Base-by-base conservation (phyloP, 2,888 invertebrate species). In the Nomada ruficornis region DNA sequence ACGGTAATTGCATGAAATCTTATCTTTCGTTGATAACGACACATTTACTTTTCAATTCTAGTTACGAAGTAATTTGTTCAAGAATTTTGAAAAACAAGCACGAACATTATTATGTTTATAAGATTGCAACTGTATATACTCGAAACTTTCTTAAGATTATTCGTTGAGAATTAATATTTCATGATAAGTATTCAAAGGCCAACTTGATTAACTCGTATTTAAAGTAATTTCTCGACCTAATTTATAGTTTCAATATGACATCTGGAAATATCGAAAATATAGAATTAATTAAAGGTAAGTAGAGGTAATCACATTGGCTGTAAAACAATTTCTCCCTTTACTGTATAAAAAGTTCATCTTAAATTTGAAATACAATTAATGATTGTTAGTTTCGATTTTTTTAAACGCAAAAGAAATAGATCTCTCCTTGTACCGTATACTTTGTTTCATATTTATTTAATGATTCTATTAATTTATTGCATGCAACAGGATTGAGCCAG, bases 401-500 rank as follows among this genome's bases (percentile, higher is more conserved):
- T 23, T 4, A 42, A 47, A 55, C 26, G n/a, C 18, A 47, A 15
- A 47, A 36, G 52, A 62, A 68, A 26, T 47, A 29, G 13, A 75
- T 20, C 20, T 63, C 63, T 20, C 13, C 42, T 44, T 42, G 42
- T 44, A 59, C 36, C 11, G 36, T 54, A 20, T 11, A 20, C n/a
- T 57, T 63, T 29, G 20, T 50, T 20, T 11, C 44, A 74, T 47
- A 76, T 57, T 76, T 47, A n/a, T 77, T 65, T 79, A 84, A 82
- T 76, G 62, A 82, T 65, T 80, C 75, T 84, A 75, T 91, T 91
- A 82, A 90, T 93, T 89, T 93, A 90, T 93, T 93, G 92, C 91
- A 91, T 92, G 91, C 91, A 88, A 90, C 93, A 93, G 93, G 92
- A 87, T 89, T 89, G 92, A 92, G 86, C 87, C 87, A 86, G 85